A percentile compares a stretch with the other conserved stretches of the same genome.
These are phyloP conservation scores for Conchocele bisecta DNA, from an alignment of 2,888 invertebrate species.

Conservation along the genomic window DNA sequence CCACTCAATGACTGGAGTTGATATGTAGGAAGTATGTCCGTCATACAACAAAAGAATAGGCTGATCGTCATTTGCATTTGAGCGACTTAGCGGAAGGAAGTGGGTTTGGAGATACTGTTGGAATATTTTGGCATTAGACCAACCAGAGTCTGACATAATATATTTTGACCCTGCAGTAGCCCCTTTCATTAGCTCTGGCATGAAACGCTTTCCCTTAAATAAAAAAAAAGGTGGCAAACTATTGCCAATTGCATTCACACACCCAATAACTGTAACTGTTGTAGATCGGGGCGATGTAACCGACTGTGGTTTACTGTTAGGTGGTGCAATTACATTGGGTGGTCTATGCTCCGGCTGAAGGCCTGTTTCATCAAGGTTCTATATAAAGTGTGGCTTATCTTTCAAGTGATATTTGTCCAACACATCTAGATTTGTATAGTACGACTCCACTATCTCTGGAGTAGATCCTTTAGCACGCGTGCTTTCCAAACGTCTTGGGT, in stretches of 20 bases:
- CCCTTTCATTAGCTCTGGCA: constrained; percentile 21
- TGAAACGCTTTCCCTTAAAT: constrained; percentile 24
- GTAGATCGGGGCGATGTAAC: constrained; percentile 15
- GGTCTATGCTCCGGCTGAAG: constrained; percentile 13
- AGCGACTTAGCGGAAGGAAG: constrained; percentile 2
- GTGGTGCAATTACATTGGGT: constrained; percentile 2
- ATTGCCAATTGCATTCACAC: constrained; percentile 29
- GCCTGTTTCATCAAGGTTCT: constrained; percentile 27
- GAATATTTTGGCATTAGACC: constrained; percentile 22
- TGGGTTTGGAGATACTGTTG: constrained; percentile 15
- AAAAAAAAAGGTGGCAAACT: constrained; percentile 24
- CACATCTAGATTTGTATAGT: constrained; percentile 9
- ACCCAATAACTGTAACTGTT: constrained; percentile 16
- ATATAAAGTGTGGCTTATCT: neutral
- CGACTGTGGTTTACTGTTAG: constrained; percentile 6
- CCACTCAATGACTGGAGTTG: constrained; percentile 5
- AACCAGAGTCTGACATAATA: constrained; percentile 24
- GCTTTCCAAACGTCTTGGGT: neutral
- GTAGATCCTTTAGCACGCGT: neutral
- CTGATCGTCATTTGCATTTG: neutral
- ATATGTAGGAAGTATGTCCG: constrained; percentile 21
- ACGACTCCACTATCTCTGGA: neutral
- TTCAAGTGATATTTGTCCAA: neutral
- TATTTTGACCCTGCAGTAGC: neutral
- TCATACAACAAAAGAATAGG: constrained; percentile 16